Evolutionary conservation across 2,888 invertebrate genomes (phyloP), one percentile per base, ranked within the genome.

Genomic region (Onthophagus sagittarius): DNA sequence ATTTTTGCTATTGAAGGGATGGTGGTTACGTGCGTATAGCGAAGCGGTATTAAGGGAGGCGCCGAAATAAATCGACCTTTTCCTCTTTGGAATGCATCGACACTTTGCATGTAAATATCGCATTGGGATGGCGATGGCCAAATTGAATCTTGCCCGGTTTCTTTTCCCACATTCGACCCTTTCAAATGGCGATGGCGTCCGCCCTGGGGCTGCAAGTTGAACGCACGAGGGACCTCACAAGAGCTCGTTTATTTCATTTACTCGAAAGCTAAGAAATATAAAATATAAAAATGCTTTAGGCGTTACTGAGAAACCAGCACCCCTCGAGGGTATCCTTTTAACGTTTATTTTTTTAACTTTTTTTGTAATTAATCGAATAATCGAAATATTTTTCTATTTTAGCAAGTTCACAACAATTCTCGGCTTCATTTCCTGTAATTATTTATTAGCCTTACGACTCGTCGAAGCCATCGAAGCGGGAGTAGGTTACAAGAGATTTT

Each of bases 231-330:
- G 23, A 15, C 67, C 23, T n/a, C 15, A 67, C 67, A 31, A 67
- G 67, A 67, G 31, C 67, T 67, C 67, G 67, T 67, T 67, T 67
- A 67, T 67, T 67, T 67, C 67, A 67, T 67, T 67, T 67, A 13
- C 23, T 53, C 39, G 32, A 67, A n/a, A 3, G 31, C 67, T 7
- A 23, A 64, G 67, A 67, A 67, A 67, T 67, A 67, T 67, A 67
- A 67, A 67, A 67, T 67, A 67, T 67, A 67, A 67, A 67, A 67
- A 67, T 67, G 15, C 67, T 31, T 67, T 31, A 23, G 31, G 32
- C 31, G 67, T 0, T 67, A 6, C 39, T 53, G 39, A 9, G 39
- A 11, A 53, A 53, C 39, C 4, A 53, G 39, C 6, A 53, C 5
- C 39, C 39, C 39, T 53, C 2, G 7, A 53, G 39, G 11, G 9